phyloP scores from a whole-genome alignment of 92 coral and sea anemone species.

The Micromussa lordhowensis region DNA sequence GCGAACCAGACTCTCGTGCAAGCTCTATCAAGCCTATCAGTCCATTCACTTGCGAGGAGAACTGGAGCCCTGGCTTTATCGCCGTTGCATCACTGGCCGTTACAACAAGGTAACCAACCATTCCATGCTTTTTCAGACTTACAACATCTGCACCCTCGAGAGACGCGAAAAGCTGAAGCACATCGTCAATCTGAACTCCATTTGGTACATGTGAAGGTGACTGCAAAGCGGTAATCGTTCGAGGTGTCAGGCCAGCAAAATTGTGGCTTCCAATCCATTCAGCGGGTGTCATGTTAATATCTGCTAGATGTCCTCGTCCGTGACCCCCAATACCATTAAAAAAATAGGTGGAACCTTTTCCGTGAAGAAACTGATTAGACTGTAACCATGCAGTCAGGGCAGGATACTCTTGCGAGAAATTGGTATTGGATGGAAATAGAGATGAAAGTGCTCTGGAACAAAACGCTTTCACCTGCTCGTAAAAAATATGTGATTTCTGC shows the following conservation, averaged over 20 bases:
- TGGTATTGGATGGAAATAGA: slow-evolving; percentile 24
- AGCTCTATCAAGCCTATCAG: slow-evolving; percentile 52
- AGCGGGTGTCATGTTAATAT: slow-evolving; percentile 48
- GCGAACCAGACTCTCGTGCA: slow-evolving; percentile 59
- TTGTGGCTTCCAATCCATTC: slow-evolving; percentile 52
- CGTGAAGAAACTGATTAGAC: slow-evolving; percentile 72
- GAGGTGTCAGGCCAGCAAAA: slow-evolving; percentile 59
- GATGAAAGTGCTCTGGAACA: slow-evolving; percentile 56
- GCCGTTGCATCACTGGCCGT: slow-evolving; percentile 67
- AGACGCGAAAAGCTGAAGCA: slow-evolving; percentile 41
- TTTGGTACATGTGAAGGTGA: slow-evolving; percentile 47
- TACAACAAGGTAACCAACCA: slow-evolving; percentile 54
- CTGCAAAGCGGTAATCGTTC: slow-evolving; percentile 36
- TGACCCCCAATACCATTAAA: slow-evolving; percentile 61
- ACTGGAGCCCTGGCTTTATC: slow-evolving; percentile 68
- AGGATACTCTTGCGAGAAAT: slow-evolving; percentile 57
- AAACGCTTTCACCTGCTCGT: slow-evolving; percentile 62
- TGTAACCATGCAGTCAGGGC: slow-evolving; percentile 62
- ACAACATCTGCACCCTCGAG: slow-evolving; percentile 39
- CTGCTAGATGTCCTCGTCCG: slow-evolving; percentile 54
- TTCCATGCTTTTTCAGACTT: slow-evolving; percentile 45
- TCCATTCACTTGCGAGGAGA: slow-evolving; percentile 60
- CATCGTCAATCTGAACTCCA: slow-evolving; percentile 40
- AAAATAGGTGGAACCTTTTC: slow-evolving; percentile 55
- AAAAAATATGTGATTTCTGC: slow-evolving; percentile 43